Base-by-base conservation (phyloP, 2,888 invertebrate genomes). In the Tipula vernalis region DNA sequence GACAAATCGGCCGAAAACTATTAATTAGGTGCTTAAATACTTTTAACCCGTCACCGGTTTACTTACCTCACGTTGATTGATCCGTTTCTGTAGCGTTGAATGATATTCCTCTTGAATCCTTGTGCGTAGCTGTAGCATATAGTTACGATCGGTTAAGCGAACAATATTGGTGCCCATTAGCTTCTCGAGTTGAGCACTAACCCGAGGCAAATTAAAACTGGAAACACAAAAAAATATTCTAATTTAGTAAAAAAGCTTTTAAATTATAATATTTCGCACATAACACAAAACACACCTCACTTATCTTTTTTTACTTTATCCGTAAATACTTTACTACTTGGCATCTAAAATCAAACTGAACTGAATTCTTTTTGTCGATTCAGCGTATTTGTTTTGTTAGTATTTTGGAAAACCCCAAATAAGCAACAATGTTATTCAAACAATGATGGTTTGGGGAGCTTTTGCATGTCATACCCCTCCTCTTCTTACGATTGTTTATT, bases 111-210 rank as follows among this genome's bases (percentile, higher is more conserved):
- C 93, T 87, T 93, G 91, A 87, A 95, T 93, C 71, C 93, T 91
- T 85, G 92, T 90, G 87, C 94, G 93, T 42, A 95, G 91, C 86
- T 92, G 92, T 88, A 93, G 92, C 95, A 95, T 95, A 89, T 94
- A 95, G 87, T 92, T 92, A 85, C 94, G 91, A 90, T 95, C 95
- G 5, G 94, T 95, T 87, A 95, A 90, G 88, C 93, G 92, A 13
- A 95, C 94, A 87, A 94, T 91, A 90, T 94, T 94, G 87, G 91
- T 91, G 88, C 91, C 91, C 91, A 92, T 92, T 83, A 92, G 89
- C 44, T 91, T 89, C 89, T 92, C 91, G 87, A 92, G 88, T 5
- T 90, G 89, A 5, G 91, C 91, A 89, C 91, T 91, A 86, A 92
- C 91, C 87, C 91, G 90, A 86, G 92, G 91, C 87, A 91, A 90